Evolutionary conservation across 2,113 vertebrate species (phyloP).

Genomic region (Myocastor coypus): DNA sequence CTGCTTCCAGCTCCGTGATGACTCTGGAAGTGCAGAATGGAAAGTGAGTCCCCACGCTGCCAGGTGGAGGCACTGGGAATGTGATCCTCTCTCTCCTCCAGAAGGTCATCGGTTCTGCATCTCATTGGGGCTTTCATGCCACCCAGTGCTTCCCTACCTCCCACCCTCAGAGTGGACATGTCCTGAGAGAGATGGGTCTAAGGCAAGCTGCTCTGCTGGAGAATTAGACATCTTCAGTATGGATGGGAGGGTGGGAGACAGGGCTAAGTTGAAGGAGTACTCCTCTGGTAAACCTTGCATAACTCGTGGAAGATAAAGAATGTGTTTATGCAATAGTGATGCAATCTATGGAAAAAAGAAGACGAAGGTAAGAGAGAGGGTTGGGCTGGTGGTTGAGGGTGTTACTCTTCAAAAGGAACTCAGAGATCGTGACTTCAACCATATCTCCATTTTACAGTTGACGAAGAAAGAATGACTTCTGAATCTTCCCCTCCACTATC

Average conservation of each 20-base stretch:
- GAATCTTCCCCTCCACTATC: background rate
- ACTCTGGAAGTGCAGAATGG: accelerated
- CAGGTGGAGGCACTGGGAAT: background rate
- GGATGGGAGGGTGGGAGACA: background rate
- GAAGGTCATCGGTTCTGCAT: background rate
- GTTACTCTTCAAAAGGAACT: background rate
- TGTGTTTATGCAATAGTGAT: no score
- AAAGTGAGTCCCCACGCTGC: background rate
- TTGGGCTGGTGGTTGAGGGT: background rate
- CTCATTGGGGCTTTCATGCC: background rate
- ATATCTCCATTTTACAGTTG: background rate
- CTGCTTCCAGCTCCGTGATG: accelerated
- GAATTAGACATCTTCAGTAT: background rate
- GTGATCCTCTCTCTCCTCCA: background rate
- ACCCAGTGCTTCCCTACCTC: background rate
- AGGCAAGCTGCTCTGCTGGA: background rate
- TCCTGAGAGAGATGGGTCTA: background rate
- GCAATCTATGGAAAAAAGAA: background rate
- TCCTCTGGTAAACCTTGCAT: background rate
- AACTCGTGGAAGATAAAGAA: background rate
- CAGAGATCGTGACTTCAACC: background rate
- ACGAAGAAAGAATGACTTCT: background rate
- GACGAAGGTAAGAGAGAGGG: background rate
- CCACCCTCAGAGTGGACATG: background rate
- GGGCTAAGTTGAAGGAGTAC: background rate